These are phyloP conservation scores for Ibycter americanus DNA, from an alignment of 2,797 vertebrate genomes.

Conservation along the genomic window DNA sequence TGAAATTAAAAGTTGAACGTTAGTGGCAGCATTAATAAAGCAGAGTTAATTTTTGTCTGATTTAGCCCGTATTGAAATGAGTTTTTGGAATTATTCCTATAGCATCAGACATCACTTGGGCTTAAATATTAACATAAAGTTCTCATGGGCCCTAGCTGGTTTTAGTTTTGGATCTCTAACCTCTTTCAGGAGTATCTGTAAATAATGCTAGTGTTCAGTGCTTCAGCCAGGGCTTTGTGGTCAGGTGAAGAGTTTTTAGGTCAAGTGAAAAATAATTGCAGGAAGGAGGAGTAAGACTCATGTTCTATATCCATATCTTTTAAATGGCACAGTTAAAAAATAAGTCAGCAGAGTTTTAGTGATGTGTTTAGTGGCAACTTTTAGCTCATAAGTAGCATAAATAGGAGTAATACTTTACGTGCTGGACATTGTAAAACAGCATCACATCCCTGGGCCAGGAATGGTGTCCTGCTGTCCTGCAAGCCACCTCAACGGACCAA, in stretches of 20 bases:
- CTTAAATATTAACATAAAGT: not conserved
- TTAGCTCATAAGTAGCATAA: not conserved
- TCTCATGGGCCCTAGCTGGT: not conserved
- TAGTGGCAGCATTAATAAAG: not conserved
- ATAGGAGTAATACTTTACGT: not conserved
- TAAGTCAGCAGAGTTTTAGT: not conserved
- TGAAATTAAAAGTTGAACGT: not conserved
- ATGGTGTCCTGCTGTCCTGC: not conserved
- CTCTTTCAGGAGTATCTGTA: not conserved
- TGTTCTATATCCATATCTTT: not conserved
- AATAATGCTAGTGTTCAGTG: not conserved
- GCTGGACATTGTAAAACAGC: not conserved
- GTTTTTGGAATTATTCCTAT: not conserved
- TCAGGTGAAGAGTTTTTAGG: not conserved
- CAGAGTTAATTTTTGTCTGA: not conserved
- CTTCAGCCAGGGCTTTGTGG: not conserved
- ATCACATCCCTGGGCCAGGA: not conserved
- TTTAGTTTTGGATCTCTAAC: not conserved
- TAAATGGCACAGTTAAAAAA: not conserved
- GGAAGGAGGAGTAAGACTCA: not conserved
- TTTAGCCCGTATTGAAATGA: not conserved
- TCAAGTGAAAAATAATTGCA: not conserved
- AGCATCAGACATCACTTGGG: not conserved
- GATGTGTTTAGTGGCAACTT: not conserved
- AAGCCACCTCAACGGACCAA: not conserved